These are phyloP conservation scores for Heteromurus nitidus DNA, from an alignment of 2,888 invertebrate species.

Conservation along the genomic window DNA sequence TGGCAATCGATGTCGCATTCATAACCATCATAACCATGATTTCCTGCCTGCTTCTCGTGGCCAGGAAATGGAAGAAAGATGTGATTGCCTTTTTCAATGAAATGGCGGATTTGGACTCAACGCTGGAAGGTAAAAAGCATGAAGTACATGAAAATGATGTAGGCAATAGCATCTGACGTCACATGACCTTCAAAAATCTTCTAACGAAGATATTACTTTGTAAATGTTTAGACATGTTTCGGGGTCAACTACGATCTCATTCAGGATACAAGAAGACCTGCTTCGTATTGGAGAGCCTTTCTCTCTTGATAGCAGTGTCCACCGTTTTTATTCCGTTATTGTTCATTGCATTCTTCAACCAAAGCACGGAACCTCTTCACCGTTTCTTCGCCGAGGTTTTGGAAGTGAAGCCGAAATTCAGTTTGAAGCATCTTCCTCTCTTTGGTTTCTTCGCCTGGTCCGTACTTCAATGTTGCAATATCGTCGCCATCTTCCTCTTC, in stretches of 20 bases:
- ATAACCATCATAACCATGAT: neutral
- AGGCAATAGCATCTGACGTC: neutral
- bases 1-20: neutral
- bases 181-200: neutral
- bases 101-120: neutral
- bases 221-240: neutral
- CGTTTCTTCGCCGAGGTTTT: conserved; percentile 15
- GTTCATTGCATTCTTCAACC: conserved; percentile 6
- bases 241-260: neutral
- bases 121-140: neutral
- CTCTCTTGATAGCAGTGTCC: neutral
- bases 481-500: neutral
- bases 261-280: neutral
- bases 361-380: conserved; percentile 25
- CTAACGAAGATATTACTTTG: neutral
- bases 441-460: conserved; percentile 17
- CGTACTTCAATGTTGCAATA: conserved; percentile 9
- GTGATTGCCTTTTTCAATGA: neutral
- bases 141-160: neutral
- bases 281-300: neutral
- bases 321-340: neutral
- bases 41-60: neutral
- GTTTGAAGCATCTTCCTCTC: neutral
- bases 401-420: neutral
- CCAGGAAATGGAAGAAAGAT: neutral